Conservation (phyloP, 2,888 invertebrate species). For the Drosophila mimetica region DNA sequence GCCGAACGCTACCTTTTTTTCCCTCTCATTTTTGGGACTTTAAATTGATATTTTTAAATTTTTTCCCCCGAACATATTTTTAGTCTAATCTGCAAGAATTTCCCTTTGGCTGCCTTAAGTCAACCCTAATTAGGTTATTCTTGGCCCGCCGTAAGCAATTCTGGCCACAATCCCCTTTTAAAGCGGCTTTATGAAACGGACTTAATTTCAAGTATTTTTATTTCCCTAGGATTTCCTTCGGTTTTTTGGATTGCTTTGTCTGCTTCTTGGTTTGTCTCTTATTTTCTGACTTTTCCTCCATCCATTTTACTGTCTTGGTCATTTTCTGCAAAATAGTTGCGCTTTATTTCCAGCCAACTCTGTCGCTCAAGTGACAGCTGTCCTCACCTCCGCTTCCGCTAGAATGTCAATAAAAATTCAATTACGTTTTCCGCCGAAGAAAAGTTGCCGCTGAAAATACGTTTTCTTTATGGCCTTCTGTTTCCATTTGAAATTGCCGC, state of each 20-base stretch:
- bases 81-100: conserved; percentile 23
- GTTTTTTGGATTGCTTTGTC: conserved; percentile 25
- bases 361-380: conserved; percentile 20
- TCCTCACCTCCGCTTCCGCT: conserved; percentile 35
- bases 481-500: conserved; percentile 58
- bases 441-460: conserved; percentile 54
- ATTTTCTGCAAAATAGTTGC: conserved; percentile 57
- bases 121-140: conserved; percentile 37
- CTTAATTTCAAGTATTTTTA: conserved; percentile 56
- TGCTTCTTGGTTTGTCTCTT: conserved; percentile 21
- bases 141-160: conserved; percentile 2
- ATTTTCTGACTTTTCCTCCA: conserved; percentile 19
- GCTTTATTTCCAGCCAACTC: conserved; percentile 40
- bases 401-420: conserved; percentile 79
- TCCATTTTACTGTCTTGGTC: conserved; percentile 14
- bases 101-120: background rate
- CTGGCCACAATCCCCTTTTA: conserved; percentile 5
- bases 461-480: conserved; percentile 66
- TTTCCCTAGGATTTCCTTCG: conserved; percentile 16
- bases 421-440: conserved; percentile 61
- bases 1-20: background rate
- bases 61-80: background rate
- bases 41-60: background rate
- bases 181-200: conserved; percentile 36
- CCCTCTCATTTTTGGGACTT: background rate